Conservation (phyloP, 37 sponge, comb jelly and placozoan genomes). For the Aphrocallistes beatrix region DNA sequence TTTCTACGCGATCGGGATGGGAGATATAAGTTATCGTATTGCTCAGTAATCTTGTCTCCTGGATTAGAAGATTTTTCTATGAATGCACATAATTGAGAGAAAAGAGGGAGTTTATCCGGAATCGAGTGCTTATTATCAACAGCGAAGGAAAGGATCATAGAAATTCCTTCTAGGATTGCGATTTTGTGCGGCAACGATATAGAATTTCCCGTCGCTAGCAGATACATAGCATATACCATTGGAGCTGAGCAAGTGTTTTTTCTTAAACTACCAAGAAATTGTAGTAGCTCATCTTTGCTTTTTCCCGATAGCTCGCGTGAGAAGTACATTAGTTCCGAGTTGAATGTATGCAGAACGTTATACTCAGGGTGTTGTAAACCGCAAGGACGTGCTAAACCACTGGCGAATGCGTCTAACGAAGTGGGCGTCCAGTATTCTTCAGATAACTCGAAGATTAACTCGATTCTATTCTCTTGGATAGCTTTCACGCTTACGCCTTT, state of each 20-base stretch:
- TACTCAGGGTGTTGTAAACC: neutral
- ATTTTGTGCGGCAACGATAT: neutral
- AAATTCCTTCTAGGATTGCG: neutral
- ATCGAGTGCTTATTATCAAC: neutral
- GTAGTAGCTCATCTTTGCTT: neutral
- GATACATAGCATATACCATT: neutral
- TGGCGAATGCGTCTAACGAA: neutral
- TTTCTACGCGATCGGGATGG: neutral
- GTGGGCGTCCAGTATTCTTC: conserved; percentile 4
- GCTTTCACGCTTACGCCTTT: neutral
- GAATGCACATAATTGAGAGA: neutral
- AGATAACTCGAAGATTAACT: neutral
- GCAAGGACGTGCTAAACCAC: neutral
- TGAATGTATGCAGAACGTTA: neutral
- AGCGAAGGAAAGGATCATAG: neutral
- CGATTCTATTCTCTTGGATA: neutral
- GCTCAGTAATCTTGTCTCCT: neutral
- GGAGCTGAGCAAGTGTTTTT: neutral
- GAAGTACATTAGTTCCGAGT: neutral
- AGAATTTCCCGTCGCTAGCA: neutral
- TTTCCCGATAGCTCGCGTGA: neutral
- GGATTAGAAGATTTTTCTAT: neutral
- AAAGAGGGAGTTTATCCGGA: neutral
- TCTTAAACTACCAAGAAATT: neutral
- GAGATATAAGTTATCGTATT: neutral